Base-by-base conservation (phyloP, 2,113 vertebrate genomes). In the Clupea harengus region DNA sequence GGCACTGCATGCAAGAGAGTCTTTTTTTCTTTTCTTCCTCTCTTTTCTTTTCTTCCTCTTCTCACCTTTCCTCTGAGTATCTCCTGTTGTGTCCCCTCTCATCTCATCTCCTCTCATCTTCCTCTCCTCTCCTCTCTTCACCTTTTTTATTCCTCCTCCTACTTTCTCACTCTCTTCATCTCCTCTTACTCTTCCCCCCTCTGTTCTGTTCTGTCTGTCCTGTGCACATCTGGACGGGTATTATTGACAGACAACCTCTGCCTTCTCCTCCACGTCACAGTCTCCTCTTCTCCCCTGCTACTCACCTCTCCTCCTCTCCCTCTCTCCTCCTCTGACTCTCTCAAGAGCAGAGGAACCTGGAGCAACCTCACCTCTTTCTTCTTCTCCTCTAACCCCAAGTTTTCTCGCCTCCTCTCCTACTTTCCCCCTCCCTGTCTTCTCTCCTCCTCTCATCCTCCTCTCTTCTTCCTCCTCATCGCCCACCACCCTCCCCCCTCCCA, bases 401-500 rank as follows among this genome's bases (percentile, higher is more conserved):
- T 60, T 60, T 60, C 54, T 57, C 54, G 18, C 4, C 20, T 22
- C 20, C 6, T 60, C 82, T 45, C 82, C 64, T 39, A 45, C 9
- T 67, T 78, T 49, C 78, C 9, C 20, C 49, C 47, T 20, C 3
- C 15, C 82, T 52, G 10, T n/a, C 7, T 78, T 32, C 28, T 6
- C 32, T 17, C 32, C 13, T 39, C 64, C 7, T 67, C 18, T 20
- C 22, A 18, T n/a, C 4, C 28, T 15, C 25, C 28, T 5, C 25
- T 15, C 28, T 15, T 78, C 72, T 15, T 15, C 45, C 67, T 84
- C 45, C 18, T 32, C n/a, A 45, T 20, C 15, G 0, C 32, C 20
- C 39, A 32, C 50, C 64, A 32, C 50, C 64, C 49, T 75, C 25
- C 45, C n/a, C 45, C 18, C 50, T 83, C 45, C 15, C 87, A 95